Base-by-base conservation (phyloP, 1,140 invertebrate genomes). In the Drosophila takahashii region DNA sequence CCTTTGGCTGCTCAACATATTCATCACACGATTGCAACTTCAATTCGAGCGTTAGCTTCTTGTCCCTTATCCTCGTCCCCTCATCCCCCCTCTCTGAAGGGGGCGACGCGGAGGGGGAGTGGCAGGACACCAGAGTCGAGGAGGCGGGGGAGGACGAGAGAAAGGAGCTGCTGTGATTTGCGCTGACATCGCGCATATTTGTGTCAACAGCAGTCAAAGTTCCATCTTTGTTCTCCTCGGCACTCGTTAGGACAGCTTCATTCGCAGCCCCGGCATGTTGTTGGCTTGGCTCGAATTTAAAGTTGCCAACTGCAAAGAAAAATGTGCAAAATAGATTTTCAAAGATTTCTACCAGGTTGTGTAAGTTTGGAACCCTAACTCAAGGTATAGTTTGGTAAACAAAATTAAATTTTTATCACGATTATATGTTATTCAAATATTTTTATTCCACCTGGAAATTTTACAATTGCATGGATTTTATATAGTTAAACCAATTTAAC, bases 171-270 rank as follows among this genome's bases (percentile, higher is more conserved):
- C 75, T 59, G 45, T 76, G 78, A 85, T 84, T 90, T 66, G 64
- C 53, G 85, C 85, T 90, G 81, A 90, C 86, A 71, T 81, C 62
- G 81, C 86, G 84, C 80, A 84, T 89, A 89, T 90, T 90, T 90
- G 77, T 85, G 84, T 89, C 84, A 80, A 90, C 71, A 86, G 57
- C 53, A 69, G 76, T 65, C 67, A 77, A 77, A 77, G 78, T 71
- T 75, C 62, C 57, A 57, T 50, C 79, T 65, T 70, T 78, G 75
- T 83, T 45, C 52, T 36, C 57, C 6, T 16, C 48, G 39, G 58
- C 48, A 45, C 62, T 85, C 58, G 81, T 84, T 84, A 84, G 37
- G 36, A 57, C 44, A 29, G 18, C 37, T 44, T 85, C 67, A 51
- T 47, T 51, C 52, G 51, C 44, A 32, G 47, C 27, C 51, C n/a